A percentile compares a stretch with the other conserved stretches of the same genome.
These are phyloP conservation scores for Pyrocephalus nanus DNA, from an alignment of 2,797 vertebrate species.

Conservation along the genomic window DNA sequence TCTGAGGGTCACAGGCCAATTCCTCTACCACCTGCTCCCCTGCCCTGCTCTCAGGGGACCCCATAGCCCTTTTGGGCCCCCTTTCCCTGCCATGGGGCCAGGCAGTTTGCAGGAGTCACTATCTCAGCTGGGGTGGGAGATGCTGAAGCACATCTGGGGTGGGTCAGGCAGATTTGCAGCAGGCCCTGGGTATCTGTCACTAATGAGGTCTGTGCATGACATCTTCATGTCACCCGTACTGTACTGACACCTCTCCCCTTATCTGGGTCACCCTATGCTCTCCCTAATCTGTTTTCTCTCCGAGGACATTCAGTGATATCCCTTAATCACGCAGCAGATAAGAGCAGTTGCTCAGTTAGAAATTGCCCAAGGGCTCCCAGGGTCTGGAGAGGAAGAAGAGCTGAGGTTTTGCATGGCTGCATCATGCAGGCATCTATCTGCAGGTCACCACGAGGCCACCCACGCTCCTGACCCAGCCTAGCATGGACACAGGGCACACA, in stretches of 20 bases:
- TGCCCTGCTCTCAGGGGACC: not conserved
- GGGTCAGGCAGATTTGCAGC: not conserved
- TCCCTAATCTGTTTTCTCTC: not conserved
- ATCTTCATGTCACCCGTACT: not conserved
- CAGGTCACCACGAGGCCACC: not conserved
- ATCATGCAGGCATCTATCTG: not conserved
- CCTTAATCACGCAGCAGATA: not conserved
- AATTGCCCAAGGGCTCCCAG: not conserved
- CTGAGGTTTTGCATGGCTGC: not conserved
- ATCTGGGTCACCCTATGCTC: not conserved
- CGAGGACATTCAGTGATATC: not conserved
- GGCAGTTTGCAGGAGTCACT: not conserved
- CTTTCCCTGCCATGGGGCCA: rapidly evolving
- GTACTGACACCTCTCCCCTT: not conserved
- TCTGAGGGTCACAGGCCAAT: not conserved
- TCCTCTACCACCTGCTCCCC: not conserved
- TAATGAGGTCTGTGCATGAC: not conserved
- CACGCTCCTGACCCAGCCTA: rapidly evolving
- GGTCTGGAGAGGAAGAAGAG: not conserved
- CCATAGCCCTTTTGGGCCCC: not conserved
- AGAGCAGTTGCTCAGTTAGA: not conserved
- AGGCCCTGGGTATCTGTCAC: not conserved
- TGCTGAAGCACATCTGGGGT: not conserved
- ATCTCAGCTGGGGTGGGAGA: not conserved
- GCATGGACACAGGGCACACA: rapidly evolving